Evolutionary conservation across 1,140 invertebrate genomes (phyloP).

Genomic region (Antheraea mylitta): DNA sequence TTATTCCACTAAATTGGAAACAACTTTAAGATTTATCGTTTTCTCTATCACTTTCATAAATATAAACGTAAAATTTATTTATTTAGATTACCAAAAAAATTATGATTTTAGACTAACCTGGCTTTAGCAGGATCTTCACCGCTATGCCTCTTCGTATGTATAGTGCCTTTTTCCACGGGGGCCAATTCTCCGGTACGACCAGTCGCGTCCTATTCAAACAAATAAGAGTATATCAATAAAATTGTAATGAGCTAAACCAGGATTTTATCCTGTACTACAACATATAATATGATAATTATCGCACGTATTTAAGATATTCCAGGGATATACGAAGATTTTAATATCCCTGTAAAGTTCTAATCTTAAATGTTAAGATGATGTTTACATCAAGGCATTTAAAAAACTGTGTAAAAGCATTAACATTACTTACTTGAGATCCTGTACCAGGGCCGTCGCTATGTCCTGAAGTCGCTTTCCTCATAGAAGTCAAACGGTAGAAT

Average conservation of each 20-base stretch:
- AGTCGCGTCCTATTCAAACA: constrained; percentile 47
- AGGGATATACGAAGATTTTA: too few relatives aligned
- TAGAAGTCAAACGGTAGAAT: constrained; percentile 95
- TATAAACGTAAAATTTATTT: too few relatives aligned
- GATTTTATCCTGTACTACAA: not conserved
- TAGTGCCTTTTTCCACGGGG: constrained; percentile 92
- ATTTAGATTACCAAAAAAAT: not conserved
- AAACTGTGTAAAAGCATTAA: not conserved
- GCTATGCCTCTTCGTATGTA: constrained; percentile 97
- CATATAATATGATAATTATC: too few relatives aligned
- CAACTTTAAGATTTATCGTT: too few relatives aligned
- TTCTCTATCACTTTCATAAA: too few relatives aligned
- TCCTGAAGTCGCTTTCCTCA: constrained; percentile 92
- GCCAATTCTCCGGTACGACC: constrained; percentile 63
- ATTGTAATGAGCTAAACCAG: not conserved
- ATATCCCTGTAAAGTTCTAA: too few relatives aligned
- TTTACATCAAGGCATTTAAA: not conserved
- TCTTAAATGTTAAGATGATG: too few relatives aligned
- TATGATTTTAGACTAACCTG: constrained; percentile 63
- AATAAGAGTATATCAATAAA: not conserved
- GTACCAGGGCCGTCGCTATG: constrained; percentile 85
- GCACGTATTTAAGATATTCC: too few relatives aligned
- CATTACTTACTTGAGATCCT: constrained; percentile 53
- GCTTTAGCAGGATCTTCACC: constrained; percentile 92
- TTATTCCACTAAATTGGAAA: too few relatives aligned